Conservation (phyloP, 1,140 invertebrate genomes). For the Mya arenaria region DNA sequence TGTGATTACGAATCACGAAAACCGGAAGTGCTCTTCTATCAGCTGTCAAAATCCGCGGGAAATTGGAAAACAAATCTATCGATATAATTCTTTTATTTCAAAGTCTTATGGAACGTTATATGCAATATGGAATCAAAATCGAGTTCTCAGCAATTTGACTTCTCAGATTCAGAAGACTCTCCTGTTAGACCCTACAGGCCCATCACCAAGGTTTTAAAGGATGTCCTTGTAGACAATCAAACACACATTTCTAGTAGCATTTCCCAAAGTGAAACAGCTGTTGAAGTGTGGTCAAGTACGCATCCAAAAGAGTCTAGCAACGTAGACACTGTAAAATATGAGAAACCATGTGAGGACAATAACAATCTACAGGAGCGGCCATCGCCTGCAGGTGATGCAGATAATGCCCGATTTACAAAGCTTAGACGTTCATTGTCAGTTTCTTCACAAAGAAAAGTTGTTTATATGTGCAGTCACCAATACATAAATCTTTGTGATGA, state of each 20-base stretch:
- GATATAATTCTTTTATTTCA: too few relatives aligned
- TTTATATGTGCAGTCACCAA: constrained; percentile 65
- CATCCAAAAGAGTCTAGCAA: not conserved
- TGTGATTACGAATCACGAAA: not conserved
- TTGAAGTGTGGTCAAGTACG: too few relatives aligned
- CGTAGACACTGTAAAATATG: not conserved
- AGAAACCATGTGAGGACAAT: not conserved
- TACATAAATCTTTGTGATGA: constrained; percentile 62
- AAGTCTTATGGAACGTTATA: too few relatives aligned
- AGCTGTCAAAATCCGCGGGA: not conserved
- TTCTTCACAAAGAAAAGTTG: constrained; percentile 58
- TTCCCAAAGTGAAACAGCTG: too few relatives aligned
- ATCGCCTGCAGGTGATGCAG: not conserved
- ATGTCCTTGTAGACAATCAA: too few relatives aligned
- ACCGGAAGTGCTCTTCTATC: not conserved
- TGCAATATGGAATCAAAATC: too few relatives aligned
- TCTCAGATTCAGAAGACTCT: constrained; percentile 33
- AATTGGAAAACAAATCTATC: too few relatives aligned
- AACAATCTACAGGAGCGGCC: not conserved
- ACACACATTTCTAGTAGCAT: too few relatives aligned
- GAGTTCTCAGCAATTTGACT: constrained; percentile 42
- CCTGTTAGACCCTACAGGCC: constrained; percentile 22
- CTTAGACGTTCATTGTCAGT: too few relatives aligned
- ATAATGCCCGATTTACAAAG: too few relatives aligned
- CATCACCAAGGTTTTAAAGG: not conserved